Evolutionary conservation across 1,140 invertebrate genomes (phyloP).

Genomic region (Hylaeus anthracinus): DNA sequence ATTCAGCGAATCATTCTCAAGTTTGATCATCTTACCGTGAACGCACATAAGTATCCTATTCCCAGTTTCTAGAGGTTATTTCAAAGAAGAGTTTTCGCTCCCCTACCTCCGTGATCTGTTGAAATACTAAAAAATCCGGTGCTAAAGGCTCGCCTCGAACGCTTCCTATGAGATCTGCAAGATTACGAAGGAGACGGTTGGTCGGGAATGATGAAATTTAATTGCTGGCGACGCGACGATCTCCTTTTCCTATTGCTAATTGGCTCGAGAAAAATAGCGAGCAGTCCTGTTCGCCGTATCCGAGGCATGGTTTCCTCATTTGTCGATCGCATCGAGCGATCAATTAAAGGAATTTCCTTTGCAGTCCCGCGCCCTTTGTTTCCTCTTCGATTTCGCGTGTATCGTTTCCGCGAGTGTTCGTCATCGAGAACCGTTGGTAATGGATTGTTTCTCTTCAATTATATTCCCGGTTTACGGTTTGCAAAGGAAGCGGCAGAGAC

Average conservation of each 20-base stretch:
- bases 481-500: conserved; percentile 13
- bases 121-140: conserved; percentile 1
- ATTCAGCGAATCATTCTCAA: too few species aligned
- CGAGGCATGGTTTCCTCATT: too few species aligned
- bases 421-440: conserved; percentile 26
- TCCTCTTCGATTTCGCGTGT: neutral
- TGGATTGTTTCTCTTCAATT: conserved; percentile 41
- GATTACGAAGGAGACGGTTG: neutral
- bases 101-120: neutral
- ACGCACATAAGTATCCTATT: too few species aligned
- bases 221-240: conserved; percentile 39
- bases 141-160: neutral
- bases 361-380: neutral
- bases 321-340: conserved; percentile 4
- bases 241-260: conserved; percentile 31
- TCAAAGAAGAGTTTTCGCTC: too few species aligned
- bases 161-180: neutral
- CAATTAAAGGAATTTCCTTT: conserved; percentile 21
- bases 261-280: conserved; percentile 40
- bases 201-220: conserved; percentile 24
- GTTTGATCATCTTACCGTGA: too few species aligned
- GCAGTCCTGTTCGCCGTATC: conserved; percentile 12
- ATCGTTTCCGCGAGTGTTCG: neutral
- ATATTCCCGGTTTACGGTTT: conserved; percentile 33
- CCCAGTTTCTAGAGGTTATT: too few species aligned